Conservation (phyloP, 1,140 invertebrate species). For the Aradophagus sp. region DNA sequence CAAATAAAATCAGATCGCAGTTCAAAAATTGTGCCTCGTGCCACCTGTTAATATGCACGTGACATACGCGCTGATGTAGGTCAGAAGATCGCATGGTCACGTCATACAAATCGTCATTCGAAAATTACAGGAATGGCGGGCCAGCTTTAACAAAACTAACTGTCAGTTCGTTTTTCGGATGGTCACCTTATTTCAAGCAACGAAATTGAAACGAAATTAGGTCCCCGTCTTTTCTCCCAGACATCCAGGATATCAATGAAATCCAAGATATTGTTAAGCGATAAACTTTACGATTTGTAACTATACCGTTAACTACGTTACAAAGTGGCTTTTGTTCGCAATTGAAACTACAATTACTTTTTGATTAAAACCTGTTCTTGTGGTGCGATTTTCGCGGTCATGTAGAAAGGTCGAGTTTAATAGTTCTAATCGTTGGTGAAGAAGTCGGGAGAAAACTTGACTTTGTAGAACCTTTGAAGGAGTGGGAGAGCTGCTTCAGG, state of each 20-base stretch:
- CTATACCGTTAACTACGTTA: constrained; percentile 26
- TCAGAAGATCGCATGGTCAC: constrained; percentile 44
- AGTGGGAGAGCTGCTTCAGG: too few relatives aligned
- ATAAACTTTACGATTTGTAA: constrained; percentile 16
- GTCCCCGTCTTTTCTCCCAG: not conserved
- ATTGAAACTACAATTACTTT: constrained; percentile 22
- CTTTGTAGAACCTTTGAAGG: too few relatives aligned
- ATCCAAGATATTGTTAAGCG: constrained; percentile 18
- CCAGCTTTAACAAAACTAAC: not conserved
- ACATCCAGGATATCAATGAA: constrained; percentile 3
- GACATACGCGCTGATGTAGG: constrained; percentile 55
- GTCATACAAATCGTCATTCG: constrained; percentile 35
- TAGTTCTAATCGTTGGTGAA: constrained; percentile 4
- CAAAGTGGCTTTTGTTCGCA: too few relatives aligned
- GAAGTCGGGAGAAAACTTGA: too few relatives aligned
- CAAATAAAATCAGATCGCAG: constrained; percentile 53
- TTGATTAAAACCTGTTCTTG: constrained; percentile 20
- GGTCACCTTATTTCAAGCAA: constrained; percentile 6
- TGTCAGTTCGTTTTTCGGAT: constrained; percentile 8
- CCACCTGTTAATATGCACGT: constrained; percentile 44
- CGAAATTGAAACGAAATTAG: constrained; percentile 7
- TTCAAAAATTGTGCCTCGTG: constrained; percentile 56
- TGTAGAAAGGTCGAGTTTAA: constrained; percentile 17
- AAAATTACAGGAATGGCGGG: constrained; percentile 20
- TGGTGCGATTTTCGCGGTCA: constrained; percentile 9